Base-by-base conservation (phyloP, 2,797 vertebrate species). In the Hippoglossus hippoglossus region DNA sequence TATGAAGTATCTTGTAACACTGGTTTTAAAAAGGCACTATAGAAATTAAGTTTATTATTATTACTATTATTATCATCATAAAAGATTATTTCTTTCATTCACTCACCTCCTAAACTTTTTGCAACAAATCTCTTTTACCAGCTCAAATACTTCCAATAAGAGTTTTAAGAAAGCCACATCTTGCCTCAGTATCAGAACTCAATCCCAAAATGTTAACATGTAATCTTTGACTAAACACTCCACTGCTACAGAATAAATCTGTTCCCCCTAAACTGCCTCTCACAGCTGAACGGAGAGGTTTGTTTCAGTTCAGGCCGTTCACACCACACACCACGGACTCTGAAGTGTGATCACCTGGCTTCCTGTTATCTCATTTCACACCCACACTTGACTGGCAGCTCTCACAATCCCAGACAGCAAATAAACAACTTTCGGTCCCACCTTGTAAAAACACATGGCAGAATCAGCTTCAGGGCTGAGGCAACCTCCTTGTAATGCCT, bases 301-400 rank as follows among this genome's bases (percentile, higher is more conserved):
- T 47, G 39, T 55, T 57, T 62, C 54, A 72, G 47, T 31, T 49
- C 67, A 41, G 77, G 69, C 70, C 61, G 80, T 91, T 93, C 79
- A 82, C 90, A 78, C 88, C 79, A 63, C 13, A 6, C 65, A 25
- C 60, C 58, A 18, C 21, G 60, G 55, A 73, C 78, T 69, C 36
- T 79, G 66, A 86, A 71, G 80, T 70, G 74, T 68, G 57, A 79
- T 67, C 88, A 79, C 85, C 71, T 80, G 15, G 74, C 75, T 90
- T 93, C 89, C 90, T 91, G 84, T 72, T 58, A 52, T 72, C 77
- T 83, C 73, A 67, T 83, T 90, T 85, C 91, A 91, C 89, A 70
- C 84, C 71, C 57, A 31, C 82, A 73, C 78, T 69, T 47, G 63
- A 79, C 71, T 76, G 75, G 24, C 86, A 74, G 68, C 66, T 78